Evolutionary conservation across 2,888 invertebrate species (phyloP).

Genomic region (Tetragnatha montana): DNA sequence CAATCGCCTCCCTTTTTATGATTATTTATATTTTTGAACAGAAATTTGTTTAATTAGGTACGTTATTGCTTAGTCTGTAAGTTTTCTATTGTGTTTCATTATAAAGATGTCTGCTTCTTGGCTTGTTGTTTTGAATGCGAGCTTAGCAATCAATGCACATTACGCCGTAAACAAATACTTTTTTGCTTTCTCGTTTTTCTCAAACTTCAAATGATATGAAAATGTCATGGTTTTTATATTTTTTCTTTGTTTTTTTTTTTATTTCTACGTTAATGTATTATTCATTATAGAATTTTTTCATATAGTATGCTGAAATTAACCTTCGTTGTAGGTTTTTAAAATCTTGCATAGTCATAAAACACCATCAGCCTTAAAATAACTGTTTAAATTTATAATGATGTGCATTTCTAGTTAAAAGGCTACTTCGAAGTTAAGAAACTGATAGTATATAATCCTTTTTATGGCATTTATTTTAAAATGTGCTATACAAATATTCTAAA

Average conservation of each 20-base stretch:
- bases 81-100: not conserved
- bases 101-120: not conserved
- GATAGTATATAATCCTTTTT: no score
- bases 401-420: no score
- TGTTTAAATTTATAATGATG: no score
- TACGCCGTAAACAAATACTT: not conserved
- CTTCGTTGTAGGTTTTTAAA: not conserved
- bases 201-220: not conserved
- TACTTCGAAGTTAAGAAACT: no score
- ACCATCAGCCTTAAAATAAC: no score
- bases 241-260: not conserved
- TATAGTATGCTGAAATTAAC: not conserved
- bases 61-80: not conserved
- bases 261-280: not conserved
- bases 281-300: not conserved
- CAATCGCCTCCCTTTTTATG: not conserved
- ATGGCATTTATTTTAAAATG: no score
- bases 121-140: not conserved
- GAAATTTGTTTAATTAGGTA: not conserved
- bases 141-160: not conserved
- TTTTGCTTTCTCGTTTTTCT: not conserved
- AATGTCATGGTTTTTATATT: not conserved
- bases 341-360: no score
- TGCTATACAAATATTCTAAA: no score
- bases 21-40: not conserved